A percentile compares a stretch with the other conserved stretches of the same genome.
Evolutionary conservation across 2,888 invertebrate genomes (phyloP).

Genomic region (Catocala sponsa): DNA sequence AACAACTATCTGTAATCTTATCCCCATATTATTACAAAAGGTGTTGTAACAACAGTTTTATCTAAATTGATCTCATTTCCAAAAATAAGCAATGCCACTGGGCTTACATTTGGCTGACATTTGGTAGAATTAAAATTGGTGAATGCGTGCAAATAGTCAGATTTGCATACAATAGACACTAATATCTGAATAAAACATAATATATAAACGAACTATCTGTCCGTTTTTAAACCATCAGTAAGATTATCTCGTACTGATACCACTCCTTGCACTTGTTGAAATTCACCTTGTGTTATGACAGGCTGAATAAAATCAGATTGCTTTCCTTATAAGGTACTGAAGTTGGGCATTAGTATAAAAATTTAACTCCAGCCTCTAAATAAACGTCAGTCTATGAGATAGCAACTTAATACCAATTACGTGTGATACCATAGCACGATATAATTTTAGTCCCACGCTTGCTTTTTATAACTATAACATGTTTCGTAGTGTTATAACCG

Average conservation of each 20-base stretch:
- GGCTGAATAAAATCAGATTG: not conserved
- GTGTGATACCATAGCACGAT: too few relatives aligned
- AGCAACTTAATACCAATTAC: too few relatives aligned
- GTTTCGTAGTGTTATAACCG: too few relatives aligned
- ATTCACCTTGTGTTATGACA: not conserved
- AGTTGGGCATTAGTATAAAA: too few relatives aligned
- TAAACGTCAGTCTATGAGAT: too few relatives aligned
- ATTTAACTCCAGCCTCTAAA: too few relatives aligned
- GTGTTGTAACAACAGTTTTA: conserved; percentile 14
- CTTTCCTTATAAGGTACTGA: too few relatives aligned
- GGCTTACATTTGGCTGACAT: too few relatives aligned
- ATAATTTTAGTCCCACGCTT: too few relatives aligned
- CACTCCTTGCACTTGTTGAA: not conserved
- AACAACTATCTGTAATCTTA: too few relatives aligned
- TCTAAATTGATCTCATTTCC: conserved; percentile 42
- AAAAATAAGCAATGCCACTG: conserved; percentile 23
- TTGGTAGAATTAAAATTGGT: conserved; percentile 16
- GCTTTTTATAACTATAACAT: too few relatives aligned
- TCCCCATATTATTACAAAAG: too few relatives aligned
- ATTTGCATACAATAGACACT: conserved; percentile 45
- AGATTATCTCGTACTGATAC: not conserved
- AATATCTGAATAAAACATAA: conserved; percentile 26
- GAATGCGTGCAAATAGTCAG: not conserved
- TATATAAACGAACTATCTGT: conserved; percentile 22
- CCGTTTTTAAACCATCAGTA: not conserved